Evolutionary conservation across 2,797 vertebrate species (phyloP), one percentile per base, ranked within the genome.

Genomic region (Acanthurus lineatus): DNA sequence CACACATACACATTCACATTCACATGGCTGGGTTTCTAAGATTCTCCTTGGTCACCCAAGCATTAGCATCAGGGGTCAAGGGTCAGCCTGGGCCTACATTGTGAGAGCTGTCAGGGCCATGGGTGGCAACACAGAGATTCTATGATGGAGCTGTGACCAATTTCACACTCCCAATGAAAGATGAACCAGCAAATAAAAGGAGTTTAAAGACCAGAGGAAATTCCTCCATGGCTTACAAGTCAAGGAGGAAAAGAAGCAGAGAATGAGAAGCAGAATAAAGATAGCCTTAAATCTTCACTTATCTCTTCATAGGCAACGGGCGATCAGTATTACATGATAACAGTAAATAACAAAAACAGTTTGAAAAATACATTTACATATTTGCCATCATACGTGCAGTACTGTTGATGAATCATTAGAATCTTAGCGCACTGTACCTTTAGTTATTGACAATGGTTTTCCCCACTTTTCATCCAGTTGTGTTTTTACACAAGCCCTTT

Each of bases 11-110:
- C 59, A 32, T 49, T 69, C 14, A 6, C 54, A 73, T 9, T 74
- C 64, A 57, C 35, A 67, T 17, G 10, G 48, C 70, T 32, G 28
- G 40, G 65, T 76, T 82, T 89, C 65, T 62, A 54, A 65, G 77
- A 78, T 88, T 91, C 73, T 90, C 76, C 66, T 67, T 57, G 79
- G 88, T 92, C 89, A 90, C 82, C 80, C 86, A 84, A 78, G 88
- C 93, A 89, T 94, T 90, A 90, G 87, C 90, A 86, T 88, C 60
- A 62, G 25, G 71, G 92, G 92, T 94, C 90, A 92, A 65, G 65
- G 94, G 89, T 93, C 75, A 15, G 16, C 53, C 60, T 14, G 3
- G 84, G 61, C 75, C 88, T 79, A 81, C 88, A 92, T 91, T 93
- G 90, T 92, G 53, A 79, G 84, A 83, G 72, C 79, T 40, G 52